Conservation (phyloP, 92 coral and sea anemone genomes). For the Siderastrea radians region DNA sequence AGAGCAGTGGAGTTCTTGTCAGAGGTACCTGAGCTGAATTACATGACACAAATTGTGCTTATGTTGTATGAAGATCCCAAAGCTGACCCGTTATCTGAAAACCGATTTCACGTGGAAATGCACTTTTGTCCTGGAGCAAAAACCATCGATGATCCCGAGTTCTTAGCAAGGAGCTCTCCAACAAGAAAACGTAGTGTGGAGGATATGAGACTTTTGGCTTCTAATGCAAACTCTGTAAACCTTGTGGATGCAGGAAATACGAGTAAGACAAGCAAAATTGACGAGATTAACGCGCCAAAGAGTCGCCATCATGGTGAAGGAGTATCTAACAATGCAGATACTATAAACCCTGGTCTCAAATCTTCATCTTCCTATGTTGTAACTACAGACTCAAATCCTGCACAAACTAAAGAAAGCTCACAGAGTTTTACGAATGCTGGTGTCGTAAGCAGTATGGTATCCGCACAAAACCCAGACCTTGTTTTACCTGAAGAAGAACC, state of each 20-base stretch:
- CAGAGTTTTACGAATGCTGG: neutral
- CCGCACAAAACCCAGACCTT: neutral
- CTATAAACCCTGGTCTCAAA: neutral
- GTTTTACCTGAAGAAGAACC: neutral
- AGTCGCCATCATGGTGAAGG: neutral
- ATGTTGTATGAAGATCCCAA: conserved; percentile 98
- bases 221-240: neutral
- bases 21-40: conserved; percentile 93
- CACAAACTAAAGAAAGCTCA: neutral
- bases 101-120: conserved; percentile 90
- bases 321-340: too few species aligned
- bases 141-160: conserved; percentile 68
- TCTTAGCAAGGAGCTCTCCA: conserved; percentile 37
- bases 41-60: conserved; percentile 96
- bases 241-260: neutral
- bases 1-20: conserved; percentile 86
- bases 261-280: neutral
- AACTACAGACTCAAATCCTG: neutral
- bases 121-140: conserved; percentile 94
- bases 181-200: conserved; percentile 43
- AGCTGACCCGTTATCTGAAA: conserved; percentile 85
- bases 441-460: neutral
- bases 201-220: neutral
- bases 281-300: neutral
- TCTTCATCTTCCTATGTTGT: neutral